Percentiles rank a stretch among this genome's conserved stretches.
Evolutionary conservation across 2,888 invertebrate species (phyloP).

Genomic region (Rhamphomyia laevipes): DNA sequence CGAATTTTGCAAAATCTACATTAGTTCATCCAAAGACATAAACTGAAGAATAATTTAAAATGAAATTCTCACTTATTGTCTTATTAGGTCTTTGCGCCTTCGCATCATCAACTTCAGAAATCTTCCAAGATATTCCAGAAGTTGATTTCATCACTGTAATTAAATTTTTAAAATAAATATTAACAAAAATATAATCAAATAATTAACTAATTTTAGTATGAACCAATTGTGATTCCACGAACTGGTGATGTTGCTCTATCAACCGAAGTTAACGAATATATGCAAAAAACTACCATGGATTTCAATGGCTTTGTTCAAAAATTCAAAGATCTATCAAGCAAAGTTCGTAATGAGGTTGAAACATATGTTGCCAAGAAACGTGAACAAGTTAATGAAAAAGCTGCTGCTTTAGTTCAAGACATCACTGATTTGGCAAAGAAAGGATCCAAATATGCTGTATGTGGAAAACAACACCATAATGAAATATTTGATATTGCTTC

Average conservation of each 20-base stretch:
- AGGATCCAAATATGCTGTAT: neutral
- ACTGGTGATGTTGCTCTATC: neutral
- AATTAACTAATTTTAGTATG: too few relatives aligned
- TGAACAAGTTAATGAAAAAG: neutral
- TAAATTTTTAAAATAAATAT: neutral
- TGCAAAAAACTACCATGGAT: neutral
- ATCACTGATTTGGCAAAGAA: neutral
- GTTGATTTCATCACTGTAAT: neutral
- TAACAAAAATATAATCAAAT: neutral
- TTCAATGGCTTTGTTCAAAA: neutral
- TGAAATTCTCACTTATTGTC: neutral
- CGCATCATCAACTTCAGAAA: neutral
- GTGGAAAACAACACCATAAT: neutral
- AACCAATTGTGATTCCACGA: too few relatives aligned
- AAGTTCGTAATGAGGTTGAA: neutral
- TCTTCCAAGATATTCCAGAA: neutral
- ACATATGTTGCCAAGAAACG: neutral
- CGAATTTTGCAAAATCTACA: too few relatives aligned
- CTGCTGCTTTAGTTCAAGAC: neutral
- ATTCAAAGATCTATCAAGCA: neutral
- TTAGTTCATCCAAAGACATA: too few relatives aligned
- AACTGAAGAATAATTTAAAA: neutral
- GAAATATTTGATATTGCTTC: neutral
- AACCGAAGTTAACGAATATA: neutral
- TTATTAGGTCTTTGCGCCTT: neutral